Conservation (phyloP, 2,113 vertebrate species). For the Noctilio leporinus region DNA sequence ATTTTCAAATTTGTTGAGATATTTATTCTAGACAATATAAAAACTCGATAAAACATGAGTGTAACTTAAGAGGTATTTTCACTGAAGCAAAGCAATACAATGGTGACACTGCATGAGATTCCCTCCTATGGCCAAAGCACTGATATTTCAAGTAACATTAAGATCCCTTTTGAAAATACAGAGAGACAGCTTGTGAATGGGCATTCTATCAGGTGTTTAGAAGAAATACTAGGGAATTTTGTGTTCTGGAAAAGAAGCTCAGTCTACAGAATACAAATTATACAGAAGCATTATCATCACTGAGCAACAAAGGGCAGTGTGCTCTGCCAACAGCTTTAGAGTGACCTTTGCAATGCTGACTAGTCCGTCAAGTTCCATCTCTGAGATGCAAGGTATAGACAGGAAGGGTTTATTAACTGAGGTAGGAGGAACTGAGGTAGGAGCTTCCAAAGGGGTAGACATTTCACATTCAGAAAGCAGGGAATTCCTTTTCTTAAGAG, state of each 20-base stretch:
- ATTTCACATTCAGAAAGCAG: constrained; percentile 40
- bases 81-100: neutral
- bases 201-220: constrained; percentile 35
- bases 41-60: neutral
- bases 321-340: constrained; percentile 69
- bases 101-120: neutral
- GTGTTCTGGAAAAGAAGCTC: constrained; percentile 54
- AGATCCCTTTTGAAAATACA: constrained; percentile 36
- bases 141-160: neutral
- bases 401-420: constrained; percentile 66
- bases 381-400: constrained; percentile 60
- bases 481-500: neutral
- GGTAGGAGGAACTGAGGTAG: constrained; percentile 27
- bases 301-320: constrained; percentile 69
- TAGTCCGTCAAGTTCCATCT: constrained; percentile 73
- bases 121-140: neutral
- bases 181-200: constrained; percentile 40
- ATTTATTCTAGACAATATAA: neutral
- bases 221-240: constrained; percentile 14
- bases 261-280: constrained; percentile 48
- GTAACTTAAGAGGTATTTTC: constrained; percentile 11
- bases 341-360: constrained; percentile 73
- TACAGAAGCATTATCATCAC: constrained; percentile 60
- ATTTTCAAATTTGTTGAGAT: constrained; percentile 1
- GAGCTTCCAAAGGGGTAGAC: constrained; percentile 22